Conservation (phyloP, 2,113 vertebrate species). For the Tenebrosternarchus preto region DNA sequence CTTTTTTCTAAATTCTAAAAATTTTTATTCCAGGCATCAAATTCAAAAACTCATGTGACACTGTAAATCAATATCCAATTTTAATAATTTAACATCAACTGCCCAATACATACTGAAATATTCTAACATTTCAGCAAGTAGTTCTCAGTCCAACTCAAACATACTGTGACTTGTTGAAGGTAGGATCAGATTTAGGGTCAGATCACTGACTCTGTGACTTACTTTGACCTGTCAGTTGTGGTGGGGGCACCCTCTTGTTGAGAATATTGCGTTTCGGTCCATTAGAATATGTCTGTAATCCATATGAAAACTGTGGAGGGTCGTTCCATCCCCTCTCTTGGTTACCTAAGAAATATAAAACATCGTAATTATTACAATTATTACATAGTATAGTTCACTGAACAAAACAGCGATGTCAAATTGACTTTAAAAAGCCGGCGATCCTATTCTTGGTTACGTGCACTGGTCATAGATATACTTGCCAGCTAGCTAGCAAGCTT, state of each 20-base stretch:
- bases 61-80: no score
- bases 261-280: conserved; percentile 73
- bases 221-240: conserved; percentile 55
- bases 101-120: not conserved
- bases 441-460: not conserved
- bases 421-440: no score
- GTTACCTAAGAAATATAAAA: conserved; percentile 77
- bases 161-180: no score
- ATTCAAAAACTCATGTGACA: no score
- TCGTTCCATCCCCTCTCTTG: conserved; percentile 93
- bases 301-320: conserved; percentile 91
- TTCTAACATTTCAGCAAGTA: not conserved
- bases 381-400: no score
- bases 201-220: not conserved
- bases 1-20: no score
- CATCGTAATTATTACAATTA: not conserved
- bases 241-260: conserved; percentile 75
- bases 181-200: not conserved
- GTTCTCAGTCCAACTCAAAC: no score
- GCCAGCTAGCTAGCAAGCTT: no score
- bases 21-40: no score
- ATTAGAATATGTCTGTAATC: conserved; percentile 75
- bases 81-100: no score
- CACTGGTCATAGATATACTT: not conserved
- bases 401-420: no score